Evolutionary conservation across 2,797 vertebrate genomes (phyloP), one percentile per base, ranked within the genome.

Genomic region (Loris lydekkerianus): DNA sequence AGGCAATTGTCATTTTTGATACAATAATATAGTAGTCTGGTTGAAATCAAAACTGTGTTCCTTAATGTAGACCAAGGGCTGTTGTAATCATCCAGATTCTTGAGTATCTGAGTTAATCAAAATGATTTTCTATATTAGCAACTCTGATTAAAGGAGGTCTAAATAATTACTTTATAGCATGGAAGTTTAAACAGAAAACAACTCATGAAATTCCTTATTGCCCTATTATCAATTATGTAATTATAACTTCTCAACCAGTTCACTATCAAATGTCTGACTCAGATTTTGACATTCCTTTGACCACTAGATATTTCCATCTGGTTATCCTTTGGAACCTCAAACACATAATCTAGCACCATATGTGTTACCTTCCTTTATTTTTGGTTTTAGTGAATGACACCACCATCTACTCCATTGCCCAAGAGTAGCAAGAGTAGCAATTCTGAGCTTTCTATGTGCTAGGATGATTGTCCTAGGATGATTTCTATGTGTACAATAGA

Each of bases 71-170:
- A 96, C 34, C 27, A 93, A 96, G 43, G 14, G 34, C 78, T 93
- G 17, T 78, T 91, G 31, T 2, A 86, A 15, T 21, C 75, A 91
- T 92, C 67, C 60, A 80, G 65, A 95, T 89, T 94, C 93, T 97
- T 95, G 80, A 94, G n/a, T 53, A 94, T 92, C 49, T 93, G 83
- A 95, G 84, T 86, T 96, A 97, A 96, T 93, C 94, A 97, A 91
- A 97, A 87, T 96, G 81, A 94, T 96, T 95, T 97, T 96, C 53
- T 89, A 5, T 95, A 89, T 76, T 67, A 80, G 67, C 27, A 89
- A 76, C 53, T 95, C 67, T 91, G 82, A 96, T 96, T 93, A 97
- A 96, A 96, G 40, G 94, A 72, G 58, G 49, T 53, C 86, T 95
- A 95, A 96, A 95, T 94, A 97, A 96, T 97, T 95, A 86, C 27